A percentile compares a stretch with the other conserved stretches of the same genome.
Conservation (phyloP, 2,113 vertebrate genomes). For the Orthonyx spaldingii region DNA sequence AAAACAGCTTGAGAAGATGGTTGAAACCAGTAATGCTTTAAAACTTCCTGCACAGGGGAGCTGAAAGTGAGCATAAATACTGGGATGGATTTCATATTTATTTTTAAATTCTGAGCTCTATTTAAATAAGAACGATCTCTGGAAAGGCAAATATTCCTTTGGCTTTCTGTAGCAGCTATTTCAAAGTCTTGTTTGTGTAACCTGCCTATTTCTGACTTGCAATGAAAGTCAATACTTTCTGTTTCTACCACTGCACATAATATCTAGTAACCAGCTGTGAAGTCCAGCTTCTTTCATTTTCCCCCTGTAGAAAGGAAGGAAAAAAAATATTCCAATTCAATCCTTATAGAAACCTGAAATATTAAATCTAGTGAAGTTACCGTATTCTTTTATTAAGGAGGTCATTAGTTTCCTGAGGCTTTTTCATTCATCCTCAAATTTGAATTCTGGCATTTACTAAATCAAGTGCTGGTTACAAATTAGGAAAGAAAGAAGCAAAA, state of each 20-base stretch:
- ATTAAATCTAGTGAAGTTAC: conserved; percentile 54
- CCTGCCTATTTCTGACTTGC: not conserved
- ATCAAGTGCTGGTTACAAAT: conserved; percentile 61
- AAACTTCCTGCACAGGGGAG: not conserved
- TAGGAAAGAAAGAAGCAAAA: conserved; percentile 28
- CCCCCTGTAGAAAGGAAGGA: not conserved
- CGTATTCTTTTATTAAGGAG: conserved; percentile 47
- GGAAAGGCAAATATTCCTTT: not conserved
- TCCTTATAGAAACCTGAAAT: conserved; percentile 47
- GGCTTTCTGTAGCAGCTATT: not conserved
- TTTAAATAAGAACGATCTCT: not conserved
- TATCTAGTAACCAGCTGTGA: not conserved
- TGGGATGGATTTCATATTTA: not conserved
- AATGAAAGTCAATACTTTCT: not conserved
- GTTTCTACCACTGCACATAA: not conserved
- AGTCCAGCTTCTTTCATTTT: conserved; percentile 26
- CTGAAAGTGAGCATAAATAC: accelerated
- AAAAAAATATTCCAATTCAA: not conserved
- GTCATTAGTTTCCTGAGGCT: conserved; percentile 58
- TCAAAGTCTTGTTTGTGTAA: not conserved
- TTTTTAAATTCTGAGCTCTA: not conserved
- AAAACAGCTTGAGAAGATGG: not conserved
- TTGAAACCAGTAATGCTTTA: not conserved
- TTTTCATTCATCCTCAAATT: conserved; percentile 43
- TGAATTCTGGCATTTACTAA: conserved; percentile 63